Conservation (phyloP, 2,888 invertebrate species). For the Agrotis segetum region DNA sequence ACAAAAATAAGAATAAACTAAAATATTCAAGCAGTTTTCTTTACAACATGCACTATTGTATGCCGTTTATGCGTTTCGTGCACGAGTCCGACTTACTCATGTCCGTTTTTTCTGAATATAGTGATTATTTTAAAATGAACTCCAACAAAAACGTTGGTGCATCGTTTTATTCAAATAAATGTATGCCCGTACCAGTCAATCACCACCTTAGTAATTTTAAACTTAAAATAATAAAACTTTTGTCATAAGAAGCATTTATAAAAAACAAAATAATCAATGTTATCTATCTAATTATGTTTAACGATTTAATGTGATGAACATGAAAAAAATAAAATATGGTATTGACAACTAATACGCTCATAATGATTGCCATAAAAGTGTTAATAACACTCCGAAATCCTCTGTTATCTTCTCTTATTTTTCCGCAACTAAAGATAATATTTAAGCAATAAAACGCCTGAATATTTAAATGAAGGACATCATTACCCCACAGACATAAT, state of each 20-base stretch:
- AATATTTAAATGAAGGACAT: conserved; percentile 25
- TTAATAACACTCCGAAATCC: conserved; percentile 11
- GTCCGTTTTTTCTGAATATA: no score
- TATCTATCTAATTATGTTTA: conserved; percentile 58
- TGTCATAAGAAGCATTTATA: conserved; percentile 30
- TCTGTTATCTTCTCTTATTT: conserved; percentile 33
- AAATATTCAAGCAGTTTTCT: no score
- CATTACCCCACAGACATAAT: conserved; percentile 20
- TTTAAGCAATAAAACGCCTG: conserved; percentile 32
- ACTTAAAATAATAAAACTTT: conserved; percentile 17
- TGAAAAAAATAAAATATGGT: conserved; percentile 38
- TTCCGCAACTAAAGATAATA: conserved; percentile 29
- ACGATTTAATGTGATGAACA: conserved; percentile 20
- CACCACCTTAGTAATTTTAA: conserved; percentile 47
- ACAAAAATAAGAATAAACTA: no score
- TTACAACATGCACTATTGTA: no score
- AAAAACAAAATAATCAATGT: conserved; percentile 40
- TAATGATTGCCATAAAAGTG: conserved; percentile 33
- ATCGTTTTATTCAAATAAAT: not conserved
- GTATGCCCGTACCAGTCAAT: conserved; percentile 21
- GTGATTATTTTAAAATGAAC: not conserved
- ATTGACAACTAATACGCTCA: conserved; percentile 21
- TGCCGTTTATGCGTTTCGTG: no score
- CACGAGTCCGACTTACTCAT: no score
- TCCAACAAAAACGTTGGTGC: not conserved